Conservation (phyloP, 2,888 invertebrate genomes). For the Synanthedon myopaeformis region DNA sequence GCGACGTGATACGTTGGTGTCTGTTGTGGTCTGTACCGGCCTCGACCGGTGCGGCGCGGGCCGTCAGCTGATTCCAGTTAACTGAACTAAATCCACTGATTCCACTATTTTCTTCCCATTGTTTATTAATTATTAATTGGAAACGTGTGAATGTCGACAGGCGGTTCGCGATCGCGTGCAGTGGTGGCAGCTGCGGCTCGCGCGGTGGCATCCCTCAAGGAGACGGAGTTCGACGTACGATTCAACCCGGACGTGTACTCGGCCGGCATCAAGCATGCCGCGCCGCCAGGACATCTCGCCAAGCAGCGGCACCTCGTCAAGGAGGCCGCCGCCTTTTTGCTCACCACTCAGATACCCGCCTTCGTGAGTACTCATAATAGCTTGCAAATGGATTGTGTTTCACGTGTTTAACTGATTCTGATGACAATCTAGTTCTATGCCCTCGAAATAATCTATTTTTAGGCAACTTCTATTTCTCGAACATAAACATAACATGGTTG, state of each 20-base stretch:
- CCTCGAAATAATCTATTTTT: too few relatives aligned
- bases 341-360: constrained; percentile 93
- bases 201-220: constrained; percentile 94
- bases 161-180: constrained; percentile 88
- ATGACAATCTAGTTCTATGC: too few relatives aligned
- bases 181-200: constrained; percentile 90
- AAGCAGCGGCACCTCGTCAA: constrained; percentile 91
- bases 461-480: too few relatives aligned
- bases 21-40: too few relatives aligned
- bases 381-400: too few relatives aligned
- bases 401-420: too few relatives aligned
- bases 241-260: constrained; percentile 99
- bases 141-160: constrained; percentile 35
- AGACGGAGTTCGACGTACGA: constrained; percentile 95
- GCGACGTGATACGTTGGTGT: too few relatives aligned
- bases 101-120: constrained; percentile 5
- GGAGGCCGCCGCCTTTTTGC: constrained; percentile 95
- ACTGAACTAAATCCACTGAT: background rate
- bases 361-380: constrained; percentile 74
- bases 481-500: too few relatives aligned
- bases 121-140: too few relatives aligned
- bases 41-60: too few relatives aligned
- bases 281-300: constrained; percentile 75
- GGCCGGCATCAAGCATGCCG: constrained; percentile 88
- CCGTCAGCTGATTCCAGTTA: too few relatives aligned